A percentile compares a stretch with the other conserved stretches of the same genome.
These are phyloP conservation scores for Pyrgilauda ruficollis DNA, from an alignment of 2,113 vertebrate species.

Conservation along the genomic window DNA sequence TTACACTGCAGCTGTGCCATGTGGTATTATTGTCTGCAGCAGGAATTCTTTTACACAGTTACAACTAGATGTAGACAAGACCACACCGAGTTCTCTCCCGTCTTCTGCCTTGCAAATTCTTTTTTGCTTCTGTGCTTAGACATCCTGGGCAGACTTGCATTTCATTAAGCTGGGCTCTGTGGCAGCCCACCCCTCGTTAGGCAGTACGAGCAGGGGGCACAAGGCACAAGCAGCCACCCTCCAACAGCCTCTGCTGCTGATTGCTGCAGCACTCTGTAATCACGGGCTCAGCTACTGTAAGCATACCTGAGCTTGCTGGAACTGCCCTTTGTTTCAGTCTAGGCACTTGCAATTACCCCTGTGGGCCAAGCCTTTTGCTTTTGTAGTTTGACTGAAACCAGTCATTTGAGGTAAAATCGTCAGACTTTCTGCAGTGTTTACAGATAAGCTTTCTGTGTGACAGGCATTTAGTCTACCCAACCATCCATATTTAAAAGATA, in stretches of 20 bases:
- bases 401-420: slow-evolving; percentile 65
- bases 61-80: neutral
- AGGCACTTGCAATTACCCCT: slow-evolving; percentile 72
- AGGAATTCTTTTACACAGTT: neutral
- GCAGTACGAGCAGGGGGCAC: neutral
- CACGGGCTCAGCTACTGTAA: slow-evolving; percentile 45
- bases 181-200: neutral
- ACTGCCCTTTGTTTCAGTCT: slow-evolving; percentile 72
- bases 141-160: neutral
- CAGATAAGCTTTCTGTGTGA: slow-evolving; percentile 66
- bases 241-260: neutral
- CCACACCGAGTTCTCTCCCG: neutral
- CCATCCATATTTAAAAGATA: slow-evolving; percentile 69
- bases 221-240: neutral
- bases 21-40: neutral
- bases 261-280: slow-evolving; percentile 48
- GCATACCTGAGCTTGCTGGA: slow-evolving; percentile 52
- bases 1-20: neutral
- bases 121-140: neutral
- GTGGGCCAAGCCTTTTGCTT: slow-evolving; percentile 64
- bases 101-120: neutral
- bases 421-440: slow-evolving; percentile 69
- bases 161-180: neutral
- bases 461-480: slow-evolving; percentile 63
- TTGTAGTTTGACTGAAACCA: slow-evolving; percentile 72